Evolutionary conservation across 2,113 vertebrate species (phyloP), one percentile per base, ranked within the genome.

Genomic region (Hylia prasina): DNA sequence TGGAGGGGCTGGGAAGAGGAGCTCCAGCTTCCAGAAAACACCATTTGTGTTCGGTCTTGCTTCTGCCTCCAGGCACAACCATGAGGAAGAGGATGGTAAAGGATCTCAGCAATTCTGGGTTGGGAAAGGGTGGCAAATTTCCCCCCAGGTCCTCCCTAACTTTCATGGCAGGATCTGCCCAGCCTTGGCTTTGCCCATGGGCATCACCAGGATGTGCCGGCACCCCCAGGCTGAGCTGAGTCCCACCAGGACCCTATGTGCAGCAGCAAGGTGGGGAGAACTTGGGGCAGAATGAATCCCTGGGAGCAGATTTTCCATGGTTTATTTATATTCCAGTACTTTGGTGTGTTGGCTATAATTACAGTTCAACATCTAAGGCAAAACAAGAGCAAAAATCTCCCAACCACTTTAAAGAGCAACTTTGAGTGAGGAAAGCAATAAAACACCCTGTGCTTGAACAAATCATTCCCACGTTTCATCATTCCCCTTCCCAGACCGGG

Each of bases 381-480:
- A 92, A 96, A 90, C n/a, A 81, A 93, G 93, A 95, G 85, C 78
- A 75, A 80, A 96, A 94, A 89, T 66, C 92, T 86, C 70, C 94
- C 94, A 95, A 92, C 94, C 96, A 97, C 96, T 97, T 96, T 93
- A 96, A 97, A 97, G 96, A 54, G 70, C 35, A 6, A 72, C 93
- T 94, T 91, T 63, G 91, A 82, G 86, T 79, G 79, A 81, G 94
- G 94, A 86, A 88, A 73, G 95, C 92, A 96, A 83, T 96, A 96
- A 97, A 96, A 82, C 75, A 80, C 61, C 60, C 93, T 18, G 11
- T 68, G 95, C 93, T 97, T 92, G 90, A 96, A 96, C 95, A 97
- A 96, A 96, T 96, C 95, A 93, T 90, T 93, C 89, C 81, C 87
- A 96, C 93, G 94, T 97, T 97, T 96, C 94, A 96, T 96, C 95